Conservation (phyloP, 2,888 invertebrate species). For the Gymnosoma rotundatum region DNA sequence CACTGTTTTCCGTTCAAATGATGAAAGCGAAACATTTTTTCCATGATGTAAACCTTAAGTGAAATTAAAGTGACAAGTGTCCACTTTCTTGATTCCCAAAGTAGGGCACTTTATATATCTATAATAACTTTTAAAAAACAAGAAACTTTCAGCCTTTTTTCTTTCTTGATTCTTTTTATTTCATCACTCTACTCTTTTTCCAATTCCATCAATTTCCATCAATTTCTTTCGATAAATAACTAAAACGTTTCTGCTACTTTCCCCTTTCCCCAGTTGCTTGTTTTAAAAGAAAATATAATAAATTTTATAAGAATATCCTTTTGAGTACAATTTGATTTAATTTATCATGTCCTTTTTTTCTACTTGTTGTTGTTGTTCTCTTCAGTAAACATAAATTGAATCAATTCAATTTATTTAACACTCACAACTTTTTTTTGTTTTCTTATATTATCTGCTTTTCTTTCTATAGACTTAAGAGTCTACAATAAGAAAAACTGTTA, state of each 20-base stretch:
- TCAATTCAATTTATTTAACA: conserved; percentile 73
- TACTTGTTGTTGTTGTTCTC: not conserved
- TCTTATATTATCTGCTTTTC: conserved; percentile 1
- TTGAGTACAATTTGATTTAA: conserved; percentile 72
- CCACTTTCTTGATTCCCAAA: no score
- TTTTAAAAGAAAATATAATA: not conserved
- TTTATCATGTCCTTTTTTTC: conserved; percentile 71
- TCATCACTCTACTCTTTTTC: not conserved
- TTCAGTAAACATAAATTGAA: conserved; percentile 71
- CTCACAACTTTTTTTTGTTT: conserved; percentile 41
- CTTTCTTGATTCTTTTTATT: not conserved
- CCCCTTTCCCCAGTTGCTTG: not conserved
- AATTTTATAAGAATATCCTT: conserved; percentile 6
- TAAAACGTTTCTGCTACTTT: not conserved
- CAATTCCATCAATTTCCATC: conserved; percentile 51
- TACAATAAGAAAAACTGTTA: conserved; percentile 50
- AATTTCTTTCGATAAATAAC: conserved; percentile 40
- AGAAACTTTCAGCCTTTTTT: not conserved
- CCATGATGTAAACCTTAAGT: no score
- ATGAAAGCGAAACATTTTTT: no score
- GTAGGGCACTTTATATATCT: not conserved
- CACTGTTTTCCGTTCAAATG: no score
- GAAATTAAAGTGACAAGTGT: no score
- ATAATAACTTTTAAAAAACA: not conserved
- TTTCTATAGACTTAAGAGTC: conserved; percentile 17